A percentile compares a stretch with the other conserved stretches of the same genome.
Conservation (phyloP, 2,888 invertebrate genomes). For the Labia minor region DNA sequence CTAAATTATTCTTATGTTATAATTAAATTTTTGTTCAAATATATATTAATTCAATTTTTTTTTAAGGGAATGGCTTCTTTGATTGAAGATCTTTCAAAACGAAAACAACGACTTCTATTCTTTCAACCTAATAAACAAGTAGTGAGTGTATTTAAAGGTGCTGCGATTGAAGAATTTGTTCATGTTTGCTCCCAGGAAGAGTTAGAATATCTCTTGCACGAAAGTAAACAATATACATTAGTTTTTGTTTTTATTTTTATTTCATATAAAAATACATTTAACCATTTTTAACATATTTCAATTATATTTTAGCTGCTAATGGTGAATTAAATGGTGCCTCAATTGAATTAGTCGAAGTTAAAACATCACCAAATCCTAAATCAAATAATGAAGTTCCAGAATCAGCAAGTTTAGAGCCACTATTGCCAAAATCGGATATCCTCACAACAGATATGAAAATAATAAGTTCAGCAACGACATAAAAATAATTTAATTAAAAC, state of each 20-base stretch:
- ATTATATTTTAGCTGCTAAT: neutral
- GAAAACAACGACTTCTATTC: constrained; percentile 62
- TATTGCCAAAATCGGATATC: neutral
- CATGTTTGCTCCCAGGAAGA: constrained; percentile 48
- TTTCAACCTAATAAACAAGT: constrained; percentile 56
- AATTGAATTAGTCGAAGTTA: neutral
- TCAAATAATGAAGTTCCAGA: neutral
- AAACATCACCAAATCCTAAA: neutral
- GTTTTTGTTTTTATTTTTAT: too few relatives aligned
- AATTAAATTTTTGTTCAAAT: too few relatives aligned
- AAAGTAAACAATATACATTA: too few relatives aligned
- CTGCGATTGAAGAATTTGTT: constrained; percentile 48
- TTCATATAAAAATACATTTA: too few relatives aligned
- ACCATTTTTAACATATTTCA: too few relatives aligned
- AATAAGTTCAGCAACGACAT: neutral
- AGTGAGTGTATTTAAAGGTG: constrained; percentile 55
- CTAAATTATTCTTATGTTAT: too few relatives aligned
- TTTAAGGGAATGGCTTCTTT: constrained; percentile 61
- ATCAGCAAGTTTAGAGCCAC: neutral
- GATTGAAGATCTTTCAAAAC: constrained; percentile 56
- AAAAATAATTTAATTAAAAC: too few relatives aligned
- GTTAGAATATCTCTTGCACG: constrained; percentile 45
- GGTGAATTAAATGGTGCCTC: neutral
- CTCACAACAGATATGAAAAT: neutral
- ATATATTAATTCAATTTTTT: constrained; percentile 16